Base-by-base conservation (phyloP, 2,797 vertebrate species). In the Poecilia wingei region DNA sequence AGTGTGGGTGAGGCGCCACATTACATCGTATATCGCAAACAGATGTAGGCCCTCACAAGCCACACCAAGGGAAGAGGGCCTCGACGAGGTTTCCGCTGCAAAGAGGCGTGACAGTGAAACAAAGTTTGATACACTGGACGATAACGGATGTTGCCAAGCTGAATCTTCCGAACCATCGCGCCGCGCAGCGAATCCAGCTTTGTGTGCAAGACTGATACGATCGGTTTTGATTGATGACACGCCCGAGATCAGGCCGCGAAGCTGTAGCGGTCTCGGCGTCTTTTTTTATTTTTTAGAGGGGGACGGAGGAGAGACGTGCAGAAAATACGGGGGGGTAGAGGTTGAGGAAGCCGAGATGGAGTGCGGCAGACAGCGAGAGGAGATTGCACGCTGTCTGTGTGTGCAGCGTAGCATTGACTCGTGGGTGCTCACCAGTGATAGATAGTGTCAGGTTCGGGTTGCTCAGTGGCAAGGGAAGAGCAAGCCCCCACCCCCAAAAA, bases 401-500 rank as follows among this genome's bases (percentile, higher is more conserved):
- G 93, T 93, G 92, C 88, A 94, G 90, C 91, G 91, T 94, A 89
- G 86, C 93, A 94, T 93, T 92, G 90, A 94, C 91, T 93, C 84
- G 86, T 91, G 91, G 90, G 85, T 92, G 92, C 92, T 94, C 91
- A 92, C 88, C 89, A 76, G 90, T 94, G 93, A 95, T 94, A 93
- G 92, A 94, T 92, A 93, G 93, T 94, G 92, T 94, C 94, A 95
- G 90, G 92, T 94, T 91, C 82, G 91, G 91, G 90, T 89, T 90
- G 91, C 88, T 92, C 89, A 90, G 91, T 91, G 89, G 86, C 90
- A 90, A 93, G 83, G 91, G 51, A 53, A 9, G 22, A 47, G 14
- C 14, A 47, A 47, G 47, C 16, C 2, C 49, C 49, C 6, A 3
- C 39, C 46, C 86, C 90, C 88, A 86, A 89, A 93, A 92, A 93